Evolutionary conservation across 2,888 invertebrate genomes (phyloP), one percentile per base, ranked within the genome.

Genomic region (Drosophila cyrtoloma): DNA sequence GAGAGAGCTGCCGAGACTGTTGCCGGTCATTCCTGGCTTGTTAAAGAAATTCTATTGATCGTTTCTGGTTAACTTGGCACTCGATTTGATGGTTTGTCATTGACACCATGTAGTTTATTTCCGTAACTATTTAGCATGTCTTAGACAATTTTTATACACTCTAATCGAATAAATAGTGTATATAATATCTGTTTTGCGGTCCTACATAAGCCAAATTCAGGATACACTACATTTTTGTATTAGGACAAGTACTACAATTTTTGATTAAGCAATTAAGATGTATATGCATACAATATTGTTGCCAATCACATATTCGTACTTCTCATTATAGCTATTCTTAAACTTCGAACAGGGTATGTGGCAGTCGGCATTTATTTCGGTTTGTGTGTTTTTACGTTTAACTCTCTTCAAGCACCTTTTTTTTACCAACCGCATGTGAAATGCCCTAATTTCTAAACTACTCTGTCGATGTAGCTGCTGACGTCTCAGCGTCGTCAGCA

Each of bases 401-500:
- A 7, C 50, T 44, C 47, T 44, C 39, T 63, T 65, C 39, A 28
- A n/a, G 35, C 30, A 22, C 35, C 59, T 56, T 53, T 60, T 71
- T 53, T 63, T 71, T 76, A 65, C 68, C 79, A 81, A 69, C 67
- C 67, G 68, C 77, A 71, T 90, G 91, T 82, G 88, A 90, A 90
- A 90, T 86, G 91, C 76, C 91, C 91, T 91, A 84, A 90, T 86
- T 91, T 85, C 62, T 60, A 37, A 57, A 44, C 76, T 59, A 60
- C 57, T 64, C 57, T 33, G 55, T 60, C 55, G 56, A 35, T 52
- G 60, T 57, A n/a, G 26, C 26, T 39, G 42, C 66, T 39, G 52
- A 70, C 37, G 44, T 33, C 50, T 39, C 10, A 5, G 22, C 30
- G 44, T 19, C 59, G 63, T 39, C 42, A 32, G 53, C 60, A 56